Base-by-base conservation (phyloP, 2,888 invertebrate genomes). In the Platycnemis pennipes region DNA sequence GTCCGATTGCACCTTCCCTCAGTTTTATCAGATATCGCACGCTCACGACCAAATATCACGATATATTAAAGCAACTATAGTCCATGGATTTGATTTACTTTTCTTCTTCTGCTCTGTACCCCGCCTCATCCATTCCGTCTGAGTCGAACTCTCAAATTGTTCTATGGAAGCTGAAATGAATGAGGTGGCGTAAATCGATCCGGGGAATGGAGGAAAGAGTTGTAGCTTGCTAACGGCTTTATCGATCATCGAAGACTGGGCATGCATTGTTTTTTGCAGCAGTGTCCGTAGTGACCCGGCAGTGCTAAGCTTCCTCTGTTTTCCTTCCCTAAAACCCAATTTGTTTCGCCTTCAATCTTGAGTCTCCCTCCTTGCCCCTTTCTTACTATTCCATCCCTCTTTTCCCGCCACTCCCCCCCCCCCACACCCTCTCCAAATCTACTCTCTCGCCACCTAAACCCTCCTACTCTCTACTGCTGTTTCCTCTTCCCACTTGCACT, bases 251-350 rank as follows among this genome's bases (percentile, higher is more conserved):
- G 11, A 77, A n/a, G 16, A 31, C 77, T 77, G 91, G 44, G 45
- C 63, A 63, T 63, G 91, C 69, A 91, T 91, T 91, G 91, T 91
- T 69, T 91, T 89, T 89, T 69, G 44, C 63, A 63, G 56, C 63
- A 44, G 44, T 44, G 56, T 44, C 91, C 44, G 91, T n/a, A 91
- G 91, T 91, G 91, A 91, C 69, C 91, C 91, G 44, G 37, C 63
- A 63, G 63, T 69, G 42, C 91, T 91, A 91, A 91, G 69, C 91
- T 91, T 91, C 91, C 69, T 91, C 44, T 91, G 91, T 91, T 91
- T 91, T 91, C 91, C 91, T 91, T 91, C 69, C 91, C 69, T 91
- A 89, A 89, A 89, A 89, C 89, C 89, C 56, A 91, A 91, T 91
- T 91, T 91, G 91, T 63, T 91, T 91, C 63, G 63, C 91, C 91